Conservation (phyloP, 2,113 vertebrate genomes). For the Natator depressus region DNA sequence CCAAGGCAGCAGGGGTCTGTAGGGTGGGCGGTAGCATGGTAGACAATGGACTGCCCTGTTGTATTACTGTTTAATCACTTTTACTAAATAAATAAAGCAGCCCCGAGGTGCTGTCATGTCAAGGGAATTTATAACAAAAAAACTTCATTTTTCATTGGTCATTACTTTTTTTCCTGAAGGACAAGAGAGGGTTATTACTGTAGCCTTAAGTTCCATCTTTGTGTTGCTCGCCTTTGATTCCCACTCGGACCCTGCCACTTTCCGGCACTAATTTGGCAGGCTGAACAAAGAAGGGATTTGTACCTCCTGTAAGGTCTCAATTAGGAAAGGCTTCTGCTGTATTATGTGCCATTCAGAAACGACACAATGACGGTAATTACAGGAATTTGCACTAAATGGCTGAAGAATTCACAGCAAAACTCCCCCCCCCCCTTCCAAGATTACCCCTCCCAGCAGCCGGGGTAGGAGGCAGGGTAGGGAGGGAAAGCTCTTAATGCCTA, state of each 20-base stretch:
- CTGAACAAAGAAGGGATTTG: conserved; percentile 89
- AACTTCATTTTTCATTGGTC: conserved; percentile 81
- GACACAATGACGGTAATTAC: conserved; percentile 90
- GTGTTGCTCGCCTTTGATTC: conserved; percentile 87
- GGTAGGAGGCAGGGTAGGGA: conserved; percentile 37
- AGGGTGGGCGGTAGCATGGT: conserved; percentile 58
- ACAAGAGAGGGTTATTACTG: conserved; percentile 90
- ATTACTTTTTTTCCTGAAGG: conserved; percentile 79
- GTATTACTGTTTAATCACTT: conserved; percentile 90
- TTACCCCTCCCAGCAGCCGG: conserved; percentile 67
- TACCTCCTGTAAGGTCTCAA: conserved; percentile 91
- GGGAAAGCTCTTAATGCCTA: conserved; percentile 56
- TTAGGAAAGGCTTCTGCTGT: conserved; percentile 89
- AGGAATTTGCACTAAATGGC: conserved; percentile 90
- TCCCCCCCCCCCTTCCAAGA: conserved; percentile 59
- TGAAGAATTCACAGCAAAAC: conserved; percentile 89
- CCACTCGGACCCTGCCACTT: conserved; percentile 88
- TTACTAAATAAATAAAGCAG: conserved; percentile 90
- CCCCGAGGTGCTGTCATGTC: conserved; percentile 86
- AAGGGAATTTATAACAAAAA: conserved; percentile 86
- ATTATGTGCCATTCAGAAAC: conserved; percentile 85
- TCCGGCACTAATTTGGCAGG: conserved; percentile 91
- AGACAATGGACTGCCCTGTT: conserved; percentile 81
- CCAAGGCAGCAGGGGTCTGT: conserved; percentile 80
- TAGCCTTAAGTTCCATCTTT: conserved; percentile 91